Evolutionary conservation across 2,797 vertebrate genomes (phyloP), one percentile per base, ranked within the genome.

Genomic region (Anguilla marmorata): DNA sequence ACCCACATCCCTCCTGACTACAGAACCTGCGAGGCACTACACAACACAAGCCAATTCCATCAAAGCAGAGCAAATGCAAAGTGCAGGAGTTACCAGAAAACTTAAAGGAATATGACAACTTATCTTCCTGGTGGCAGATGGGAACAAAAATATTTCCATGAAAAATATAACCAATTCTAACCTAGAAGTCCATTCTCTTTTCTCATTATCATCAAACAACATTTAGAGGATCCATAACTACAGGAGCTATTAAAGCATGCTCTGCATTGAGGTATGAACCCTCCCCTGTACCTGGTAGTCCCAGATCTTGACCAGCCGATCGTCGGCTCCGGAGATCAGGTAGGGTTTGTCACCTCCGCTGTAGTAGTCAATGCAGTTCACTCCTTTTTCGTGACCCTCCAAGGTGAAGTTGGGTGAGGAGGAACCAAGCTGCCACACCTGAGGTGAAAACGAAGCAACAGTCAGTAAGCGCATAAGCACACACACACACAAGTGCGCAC

Each of bases 351-450:
- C 98, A 50, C 98, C 98, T 89, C 98, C 98, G 48, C 98, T 99
- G 95, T 99, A 99, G 88, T 99, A 99, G 93, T 99, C 98, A 37
- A 99, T 99, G 92, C 98, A 99, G 93, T 99, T 99, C n/a, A 99
- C 98, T 0, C 98, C 98, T 91, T 99, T 99, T 93, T 99, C 98
- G 0, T 99, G 98, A 72, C 98, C 98, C 90, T 99, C 98, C 94
- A 99, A 94, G 83, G 98, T 99, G 91, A 99, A 99, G 94, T 99
- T 99, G 74, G 98, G 98, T 89, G 98, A 98, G 0, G 98, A 99
- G 5, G 98, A 99, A 33, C 98, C 98, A 41, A 99, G 96, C 92
- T 99, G 98, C 98, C 98, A 99, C 7, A 99, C 98, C 98, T 99
- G 88, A 80, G 90, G 87, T 2, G 90, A 89, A 0, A 90, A 82